Conservation (phyloP, 2,113 vertebrate genomes). For the Neodon shergylaensis region DNA sequence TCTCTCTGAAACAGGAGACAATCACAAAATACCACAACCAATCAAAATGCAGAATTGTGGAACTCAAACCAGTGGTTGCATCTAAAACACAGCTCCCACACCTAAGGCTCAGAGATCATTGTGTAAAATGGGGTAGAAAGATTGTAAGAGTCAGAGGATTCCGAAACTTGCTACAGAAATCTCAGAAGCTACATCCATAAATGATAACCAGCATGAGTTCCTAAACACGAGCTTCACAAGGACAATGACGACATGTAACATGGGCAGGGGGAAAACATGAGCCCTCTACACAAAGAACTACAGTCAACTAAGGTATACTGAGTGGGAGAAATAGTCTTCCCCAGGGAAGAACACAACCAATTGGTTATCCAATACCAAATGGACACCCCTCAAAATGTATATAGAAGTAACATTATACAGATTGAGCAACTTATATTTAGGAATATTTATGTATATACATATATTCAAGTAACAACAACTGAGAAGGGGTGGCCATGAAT, state of each 20-base stretch:
- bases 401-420: neutral
- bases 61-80: neutral
- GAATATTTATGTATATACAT: neutral
- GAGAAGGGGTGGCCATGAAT: neutral
- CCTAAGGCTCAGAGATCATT: neutral
- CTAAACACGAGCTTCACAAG: neutral
- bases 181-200: neutral
- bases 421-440: neutral
- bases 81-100: neutral
- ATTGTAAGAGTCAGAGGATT: neutral
- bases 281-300: neutral
- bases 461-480: neutral
- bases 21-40: neutral
- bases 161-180: neutral
- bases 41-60: neutral
- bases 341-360: neutral
- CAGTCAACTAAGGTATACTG: neutral
- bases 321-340: neutral
- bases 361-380: neutral
- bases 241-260: neutral
- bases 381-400: neutral
- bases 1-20: neutral
- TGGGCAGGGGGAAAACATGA: neutral
- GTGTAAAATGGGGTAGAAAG: neutral
- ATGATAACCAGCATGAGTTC: neutral